A percentile compares a stretch with the other conserved stretches of the same genome.
These are phyloP conservation scores for Silurus aristotelis DNA, from an alignment of 2,797 vertebrate species.

Conservation along the genomic window DNA sequence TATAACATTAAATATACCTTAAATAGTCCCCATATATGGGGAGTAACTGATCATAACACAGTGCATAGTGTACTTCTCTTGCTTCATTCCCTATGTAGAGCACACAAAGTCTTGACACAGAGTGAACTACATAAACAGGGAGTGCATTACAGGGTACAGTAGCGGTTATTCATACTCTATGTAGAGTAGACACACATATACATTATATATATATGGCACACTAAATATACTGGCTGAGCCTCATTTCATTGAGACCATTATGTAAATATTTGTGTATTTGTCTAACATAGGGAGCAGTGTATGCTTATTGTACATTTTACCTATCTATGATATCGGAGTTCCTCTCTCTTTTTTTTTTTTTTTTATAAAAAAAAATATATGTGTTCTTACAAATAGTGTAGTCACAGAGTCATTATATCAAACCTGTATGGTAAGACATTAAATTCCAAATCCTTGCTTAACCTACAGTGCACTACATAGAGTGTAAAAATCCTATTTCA, in stretches of 20 bases:
- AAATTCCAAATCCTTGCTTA: not conserved
- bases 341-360: not conserved
- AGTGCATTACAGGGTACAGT: not conserved
- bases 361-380: not conserved
- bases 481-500: slow-evolving; percentile 7
- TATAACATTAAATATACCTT: not conserved
- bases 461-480: not conserved
- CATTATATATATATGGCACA: not conserved
- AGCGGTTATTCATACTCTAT: not conserved
- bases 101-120: not conserved
- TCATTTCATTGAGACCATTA: not conserved
- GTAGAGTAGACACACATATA: not conserved
- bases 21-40: not conserved
- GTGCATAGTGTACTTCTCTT: not conserved
- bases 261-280: not conserved
- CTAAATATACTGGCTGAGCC: not conserved
- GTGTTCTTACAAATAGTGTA: not conserved
- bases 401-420: not conserved
- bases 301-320: not conserved
- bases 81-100: not conserved
- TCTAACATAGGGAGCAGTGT: not conserved
- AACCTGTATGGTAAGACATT: not conserved
- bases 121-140: not conserved
- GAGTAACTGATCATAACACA: not conserved
- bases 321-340: not conserved